Conservation (phyloP, 2,888 invertebrate species). For the Chaetoderma sp. region DNA sequence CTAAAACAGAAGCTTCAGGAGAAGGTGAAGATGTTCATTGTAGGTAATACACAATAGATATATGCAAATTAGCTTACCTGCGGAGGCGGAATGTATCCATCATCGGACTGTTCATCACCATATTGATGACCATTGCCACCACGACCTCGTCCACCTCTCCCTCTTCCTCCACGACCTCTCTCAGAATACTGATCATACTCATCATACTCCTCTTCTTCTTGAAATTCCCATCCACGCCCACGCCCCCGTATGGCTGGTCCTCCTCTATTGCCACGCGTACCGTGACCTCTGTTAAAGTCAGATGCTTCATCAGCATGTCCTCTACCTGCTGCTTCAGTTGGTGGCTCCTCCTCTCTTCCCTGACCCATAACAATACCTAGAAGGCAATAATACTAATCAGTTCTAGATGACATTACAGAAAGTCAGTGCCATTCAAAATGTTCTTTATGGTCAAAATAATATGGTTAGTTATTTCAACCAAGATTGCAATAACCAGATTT, state of each 20-base stretch:
- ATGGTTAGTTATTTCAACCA: too few relatives aligned
- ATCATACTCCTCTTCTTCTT: slow-evolving; percentile 9
- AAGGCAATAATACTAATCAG: not conserved
- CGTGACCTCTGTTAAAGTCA: not conserved
- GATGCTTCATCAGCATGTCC: too few relatives aligned
- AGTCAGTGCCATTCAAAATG: too few relatives aligned
- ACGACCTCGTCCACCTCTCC: slow-evolving; percentile 13
- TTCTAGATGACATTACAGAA: too few relatives aligned
- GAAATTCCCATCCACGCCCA: slow-evolving; percentile 11
- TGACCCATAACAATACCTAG: slow-evolving; percentile 6
- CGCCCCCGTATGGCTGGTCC: slow-evolving; percentile 6
- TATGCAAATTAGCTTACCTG: too few relatives aligned
- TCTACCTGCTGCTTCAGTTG: too few relatives aligned
- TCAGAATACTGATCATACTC: slow-evolving; percentile 7
- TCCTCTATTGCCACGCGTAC: not conserved
- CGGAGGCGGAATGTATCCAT: too few relatives aligned
- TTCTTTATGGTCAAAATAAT: too few relatives aligned
- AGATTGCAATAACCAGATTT: too few relatives aligned
- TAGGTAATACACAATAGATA: too few relatives aligned
- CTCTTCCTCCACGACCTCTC: slow-evolving; percentile 18
- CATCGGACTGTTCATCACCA: slow-evolving; percentile 14
- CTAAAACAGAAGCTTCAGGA: too few relatives aligned
- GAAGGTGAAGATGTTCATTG: too few relatives aligned
- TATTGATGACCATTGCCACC: slow-evolving; percentile 6
- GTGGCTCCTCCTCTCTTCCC: not conserved